Evolutionary conservation across 2,113 vertebrate species (phyloP), one percentile per base, ranked within the genome.

Genomic region (Rhabdornis inornatus): DNA sequence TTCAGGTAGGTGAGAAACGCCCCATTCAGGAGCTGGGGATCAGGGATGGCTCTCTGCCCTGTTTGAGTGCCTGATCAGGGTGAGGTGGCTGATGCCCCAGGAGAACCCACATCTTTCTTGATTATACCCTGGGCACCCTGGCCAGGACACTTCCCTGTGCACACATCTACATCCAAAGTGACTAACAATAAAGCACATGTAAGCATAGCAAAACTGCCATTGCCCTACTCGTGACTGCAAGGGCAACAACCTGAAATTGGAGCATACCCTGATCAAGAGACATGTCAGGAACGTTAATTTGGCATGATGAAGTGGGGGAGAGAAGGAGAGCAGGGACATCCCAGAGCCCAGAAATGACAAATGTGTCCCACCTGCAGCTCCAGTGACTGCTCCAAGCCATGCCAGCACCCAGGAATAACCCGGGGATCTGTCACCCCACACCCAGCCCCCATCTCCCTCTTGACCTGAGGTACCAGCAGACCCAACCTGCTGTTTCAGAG

Each of bases 231-330:
- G 63, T 8, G 59, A 45, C 69, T 44, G 18, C 23, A 25, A 78
- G 42, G 45, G 31, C 60, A 47, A 39, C 60, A 63, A 70, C 53
- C 61, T 39, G 60, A 28, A 75, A 74, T 31, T 47, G 47, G 21
- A 71, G 52, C 0, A 0, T 7, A 17, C 30, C 31, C 61, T 44
- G 18, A 39, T 12, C 3, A 1, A 55, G 44, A 49, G 6, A 53
- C 2, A 0, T 4, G 47, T 45, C 77, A 49, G 31, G 39, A 75
- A 2, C 0, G 1, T 63, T 52, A 39, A 61, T 55, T 23, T 83
- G 44, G 21, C 13, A 1, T 3, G 31, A 24, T 79, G 40, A 28
- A 39, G 1, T n/a, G 42, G 66, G 70, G 35, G 9, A 60, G 25
- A 72, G 39, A 59, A 74, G 57, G 33, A 57, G 12, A 81, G 49